Base-by-base conservation (phyloP, 2,113 vertebrate genomes). In the Epinephelus fuscoguttatus region DNA sequence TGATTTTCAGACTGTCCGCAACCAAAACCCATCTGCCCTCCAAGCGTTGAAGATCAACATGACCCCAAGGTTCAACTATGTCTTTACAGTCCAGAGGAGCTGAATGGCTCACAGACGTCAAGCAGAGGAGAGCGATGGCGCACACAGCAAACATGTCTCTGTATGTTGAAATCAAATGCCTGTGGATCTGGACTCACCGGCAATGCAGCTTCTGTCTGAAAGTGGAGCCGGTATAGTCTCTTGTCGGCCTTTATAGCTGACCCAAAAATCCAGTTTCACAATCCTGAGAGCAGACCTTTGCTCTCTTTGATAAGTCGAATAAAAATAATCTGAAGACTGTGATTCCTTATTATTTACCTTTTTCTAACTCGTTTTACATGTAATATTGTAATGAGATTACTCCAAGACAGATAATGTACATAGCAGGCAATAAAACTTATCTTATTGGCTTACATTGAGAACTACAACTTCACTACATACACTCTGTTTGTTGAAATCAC, bases 21-120 rank as follows among this genome's bases (percentile, higher is more conserved):
- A 87, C 33, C 15, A 87, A 2, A 12, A 23, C 30, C 85, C 84
- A 89, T 14, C 12, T 72, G 2, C 83, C 84, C 33, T 78, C 50
- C 0, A 75, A 56, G 13, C 42, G 1, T 13, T 0, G 12, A 18
- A 4, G 9, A 21, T 63, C 17, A 1, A 40, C 2, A 6, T 47
- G 27, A 33, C 9, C 69, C 27, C 67, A 9, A 45, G 82, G 86
- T 40, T 25, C 1, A 21, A 75, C 2, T 42, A 83, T 1, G 1
- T 80, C 40, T 18, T 78, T 56, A 37, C 90, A 88, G 52, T 19
- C 6, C 6, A 72, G 60, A 53, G 81, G 53, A 25, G 70, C 80
- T 25, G 87, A 72, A 10, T 47, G 61, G 61, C 70, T 71, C 62
- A 47, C 17, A 15, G 74, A 50, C 47, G 62, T 15, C 27, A 81